Conservation (phyloP, 2,113 vertebrate genomes). For the Cinclus mexicanus region DNA sequence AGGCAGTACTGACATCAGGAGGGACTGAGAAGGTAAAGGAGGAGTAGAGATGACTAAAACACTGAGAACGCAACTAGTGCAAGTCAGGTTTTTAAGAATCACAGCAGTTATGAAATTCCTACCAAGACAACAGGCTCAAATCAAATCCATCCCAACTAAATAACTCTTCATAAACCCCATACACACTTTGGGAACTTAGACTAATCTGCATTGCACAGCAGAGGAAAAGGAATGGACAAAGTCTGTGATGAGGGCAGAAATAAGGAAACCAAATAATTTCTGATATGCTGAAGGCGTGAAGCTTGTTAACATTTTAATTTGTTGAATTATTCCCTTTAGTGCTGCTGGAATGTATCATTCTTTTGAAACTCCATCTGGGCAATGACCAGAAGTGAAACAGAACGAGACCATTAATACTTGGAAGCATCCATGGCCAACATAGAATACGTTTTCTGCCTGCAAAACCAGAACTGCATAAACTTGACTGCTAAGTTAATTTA, state of each 20-base stretch:
- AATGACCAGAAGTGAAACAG: constrained; percentile 6
- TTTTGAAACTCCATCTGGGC: constrained; percentile 16
- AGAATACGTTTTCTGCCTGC: neutral
- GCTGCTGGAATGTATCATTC: neutral
- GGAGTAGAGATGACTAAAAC: neutral
- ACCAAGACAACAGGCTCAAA: neutral
- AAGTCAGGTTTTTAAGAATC: neutral
- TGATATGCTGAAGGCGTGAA: neutral
- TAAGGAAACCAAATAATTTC: neutral
- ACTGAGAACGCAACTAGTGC: neutral
- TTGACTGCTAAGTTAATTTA: constrained; percentile 2
- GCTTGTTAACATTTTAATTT: constrained; percentile 39
- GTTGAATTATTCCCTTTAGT: constrained; percentile 1
- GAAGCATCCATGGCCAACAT: neutral
- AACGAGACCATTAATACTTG: neutral
- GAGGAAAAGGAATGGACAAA: neutral
- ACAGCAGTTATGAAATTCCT: neutral
- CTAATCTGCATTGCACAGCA: neutral
- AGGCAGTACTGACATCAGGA: neutral
- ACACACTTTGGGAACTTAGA: neutral
- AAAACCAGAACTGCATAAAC: constrained; percentile 11
- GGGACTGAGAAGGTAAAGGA: neutral
- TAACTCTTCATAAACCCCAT: neutral
- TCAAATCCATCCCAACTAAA: neutral
- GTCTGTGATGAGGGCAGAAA: neutral